Evolutionary conservation across 2,888 invertebrate genomes (phyloP).

Genomic region (Calliscelio sp.): DNA sequence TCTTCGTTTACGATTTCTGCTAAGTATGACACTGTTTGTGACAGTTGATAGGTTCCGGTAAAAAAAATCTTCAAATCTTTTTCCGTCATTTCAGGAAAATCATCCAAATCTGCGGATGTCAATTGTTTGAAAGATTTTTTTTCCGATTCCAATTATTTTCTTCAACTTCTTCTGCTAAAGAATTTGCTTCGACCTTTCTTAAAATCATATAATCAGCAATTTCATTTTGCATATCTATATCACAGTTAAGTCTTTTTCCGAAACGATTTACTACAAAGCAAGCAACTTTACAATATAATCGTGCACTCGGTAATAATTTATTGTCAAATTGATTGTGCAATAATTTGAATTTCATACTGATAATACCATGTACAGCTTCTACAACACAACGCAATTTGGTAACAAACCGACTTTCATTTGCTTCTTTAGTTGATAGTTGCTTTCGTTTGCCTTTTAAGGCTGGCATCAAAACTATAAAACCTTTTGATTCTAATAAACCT

Average conservation of each 20-base stretch:
- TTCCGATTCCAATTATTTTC: conserved; percentile 53
- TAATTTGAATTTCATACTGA: conserved; percentile 57
- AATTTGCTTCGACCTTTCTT: background rate
- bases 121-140: conserved; percentile 37
- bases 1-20: conserved; percentile 63
- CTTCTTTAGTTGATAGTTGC: conserved; percentile 73
- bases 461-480: conserved; percentile 69
- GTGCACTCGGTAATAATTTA: conserved; percentile 50
- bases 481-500: conserved; percentile 60
- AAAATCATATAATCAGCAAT: conserved; percentile 11
- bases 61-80: conserved; percentile 67
- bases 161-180: conserved; percentile 55
- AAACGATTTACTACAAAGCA: conserved; percentile 56
- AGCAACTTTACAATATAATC: background rate
- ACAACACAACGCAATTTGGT: conserved; percentile 73
- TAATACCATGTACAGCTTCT: conserved; percentile 73
- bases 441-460: conserved; percentile 75
- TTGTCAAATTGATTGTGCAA: conserved; percentile 62
- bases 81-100: conserved; percentile 64
- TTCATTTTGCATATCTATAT: conserved; percentile 40
- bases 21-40: conserved; percentile 73
- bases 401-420: conserved; percentile 74
- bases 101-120: conserved; percentile 14
- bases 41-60: conserved; percentile 73
- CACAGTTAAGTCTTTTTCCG: conserved; percentile 66